Evolutionary conservation across 1,140 invertebrate species (phyloP).

Genomic region (Drosophila ambigua): DNA sequence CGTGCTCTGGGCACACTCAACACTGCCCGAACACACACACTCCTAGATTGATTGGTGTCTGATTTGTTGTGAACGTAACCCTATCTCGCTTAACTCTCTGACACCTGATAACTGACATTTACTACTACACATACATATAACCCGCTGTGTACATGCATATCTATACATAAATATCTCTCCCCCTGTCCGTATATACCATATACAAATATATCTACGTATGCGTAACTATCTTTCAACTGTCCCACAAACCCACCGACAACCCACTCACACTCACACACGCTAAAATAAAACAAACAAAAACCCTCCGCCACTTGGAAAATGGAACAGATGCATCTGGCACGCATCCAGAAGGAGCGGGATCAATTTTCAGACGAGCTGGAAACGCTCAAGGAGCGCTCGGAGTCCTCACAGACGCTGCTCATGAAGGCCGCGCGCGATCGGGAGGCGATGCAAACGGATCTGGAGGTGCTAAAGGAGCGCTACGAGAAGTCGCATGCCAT

Average conservation of each 20-base stretch:
- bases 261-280: conserved; percentile 10
- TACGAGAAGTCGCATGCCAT: conserved; percentile 93
- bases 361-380: conserved; percentile 91
- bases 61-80: too few relatives aligned
- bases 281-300: conserved; percentile 17
- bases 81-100: too few relatives aligned
- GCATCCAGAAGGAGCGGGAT: conserved; percentile 95
- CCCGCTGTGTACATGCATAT: conserved; percentile 40
- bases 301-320: conserved; percentile 17
- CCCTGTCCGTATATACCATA: conserved; percentile 38
- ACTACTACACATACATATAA: conserved; percentile 2
- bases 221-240: conserved; percentile 75
- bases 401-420: conserved; percentile 91
- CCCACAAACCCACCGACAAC: conserved; percentile 5
- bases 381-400: conserved; percentile 91
- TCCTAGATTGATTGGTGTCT: too few relatives aligned
- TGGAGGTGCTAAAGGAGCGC: conserved; percentile 93
- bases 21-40: too few relatives aligned
- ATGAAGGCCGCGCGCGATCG: conserved; percentile 93
- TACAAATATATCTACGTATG: conserved; percentile 58
- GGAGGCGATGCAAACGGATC: conserved; percentile 92
- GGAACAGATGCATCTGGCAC: conserved; percentile 87
- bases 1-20: too few relatives aligned
- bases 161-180: conserved; percentile 35
- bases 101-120: neutral